phyloP scores from a whole-genome alignment of 2,888 invertebrate genomes.

The Pherbina coryleti region DNA sequence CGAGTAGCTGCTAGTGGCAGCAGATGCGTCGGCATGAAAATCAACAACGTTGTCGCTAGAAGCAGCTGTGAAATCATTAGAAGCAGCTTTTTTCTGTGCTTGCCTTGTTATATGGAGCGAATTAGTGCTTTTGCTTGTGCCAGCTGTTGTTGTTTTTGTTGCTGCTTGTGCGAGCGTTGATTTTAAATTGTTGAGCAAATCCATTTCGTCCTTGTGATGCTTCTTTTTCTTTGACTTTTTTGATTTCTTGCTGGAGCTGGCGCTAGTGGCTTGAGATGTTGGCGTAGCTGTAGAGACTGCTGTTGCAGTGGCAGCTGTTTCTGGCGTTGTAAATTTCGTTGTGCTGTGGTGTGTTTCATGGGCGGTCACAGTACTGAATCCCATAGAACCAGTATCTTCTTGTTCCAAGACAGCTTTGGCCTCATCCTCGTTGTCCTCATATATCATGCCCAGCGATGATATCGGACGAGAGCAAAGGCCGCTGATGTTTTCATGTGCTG shows the following conservation, averaged over 20 bases:
- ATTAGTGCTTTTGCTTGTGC: background rate
- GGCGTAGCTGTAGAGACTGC: constrained; percentile 61
- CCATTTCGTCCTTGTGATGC: constrained; percentile 67
- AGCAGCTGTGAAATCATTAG: background rate
- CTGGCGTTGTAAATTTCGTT: background rate
- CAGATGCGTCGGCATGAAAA: constrained; percentile 21
- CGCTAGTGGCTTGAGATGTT: constrained; percentile 51
- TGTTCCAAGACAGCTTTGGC: constrained; percentile 7
- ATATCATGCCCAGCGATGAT: constrained; percentile 87
- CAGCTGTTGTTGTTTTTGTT: background rate
- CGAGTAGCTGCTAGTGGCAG: background rate
- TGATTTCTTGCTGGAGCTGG: constrained; percentile 2
- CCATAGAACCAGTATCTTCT: background rate
- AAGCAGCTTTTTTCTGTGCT: background rate
- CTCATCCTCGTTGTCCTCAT: constrained; percentile 84
- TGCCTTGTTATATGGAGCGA: background rate
- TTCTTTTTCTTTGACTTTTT: constrained; percentile 62
- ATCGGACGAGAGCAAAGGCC: constrained; percentile 73
- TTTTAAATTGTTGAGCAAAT: constrained; percentile 67
- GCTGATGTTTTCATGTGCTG: constrained; percentile 48
- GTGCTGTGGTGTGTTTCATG: background rate
- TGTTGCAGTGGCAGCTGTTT: constrained; percentile 14
- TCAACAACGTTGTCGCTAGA: constrained; percentile 24
- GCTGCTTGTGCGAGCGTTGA: constrained; percentile 56
- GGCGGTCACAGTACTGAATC: background rate